Evolutionary conservation across 92 coral and sea anemone genomes (phyloP).

Genomic region (Phenganax marumi): DNA sequence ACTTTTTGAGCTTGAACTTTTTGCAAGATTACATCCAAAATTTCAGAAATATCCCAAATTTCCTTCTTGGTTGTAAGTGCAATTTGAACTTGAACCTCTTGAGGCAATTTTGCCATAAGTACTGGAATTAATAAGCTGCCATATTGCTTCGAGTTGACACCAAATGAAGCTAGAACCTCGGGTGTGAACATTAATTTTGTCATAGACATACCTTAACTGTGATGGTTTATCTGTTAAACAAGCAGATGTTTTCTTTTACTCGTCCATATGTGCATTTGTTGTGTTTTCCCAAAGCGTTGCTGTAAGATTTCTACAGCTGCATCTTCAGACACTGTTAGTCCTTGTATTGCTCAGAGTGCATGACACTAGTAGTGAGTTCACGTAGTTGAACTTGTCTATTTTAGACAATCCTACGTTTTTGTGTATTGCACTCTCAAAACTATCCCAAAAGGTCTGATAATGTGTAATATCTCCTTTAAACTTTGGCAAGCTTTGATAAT

Average conservation of each 20-base stretch:
- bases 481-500: too few relatives aligned
- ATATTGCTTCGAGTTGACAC: slow-evolving; percentile 22
- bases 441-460: too few relatives aligned
- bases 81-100: slow-evolving; percentile 4
- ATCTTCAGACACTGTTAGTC: neutral
- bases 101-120: slow-evolving; percentile 1
- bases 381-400: neutral
- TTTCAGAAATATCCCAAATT: slow-evolving; percentile 22
- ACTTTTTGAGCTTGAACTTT: too few relatives aligned
- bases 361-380: neutral
- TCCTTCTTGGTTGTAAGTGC: neutral
- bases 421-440: slow-evolving; percentile 10
- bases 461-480: too few relatives aligned
- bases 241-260: neutral
- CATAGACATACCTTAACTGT: neutral
- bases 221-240: neutral
- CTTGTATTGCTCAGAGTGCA: neutral
- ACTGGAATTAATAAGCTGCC: slow-evolving; percentile 24
- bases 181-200: slow-evolving; percentile 8
- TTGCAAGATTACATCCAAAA: slow-evolving; percentile 11
- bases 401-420: neutral
- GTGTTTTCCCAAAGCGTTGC: neutral
- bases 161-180: slow-evolving; percentile 20
- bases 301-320: slow-evolving; percentile 25
- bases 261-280: slow-evolving; percentile 30